These are phyloP conservation scores for Tiliacea aurago DNA, from an alignment of 2,888 invertebrate species.

Conservation along the genomic window DNA sequence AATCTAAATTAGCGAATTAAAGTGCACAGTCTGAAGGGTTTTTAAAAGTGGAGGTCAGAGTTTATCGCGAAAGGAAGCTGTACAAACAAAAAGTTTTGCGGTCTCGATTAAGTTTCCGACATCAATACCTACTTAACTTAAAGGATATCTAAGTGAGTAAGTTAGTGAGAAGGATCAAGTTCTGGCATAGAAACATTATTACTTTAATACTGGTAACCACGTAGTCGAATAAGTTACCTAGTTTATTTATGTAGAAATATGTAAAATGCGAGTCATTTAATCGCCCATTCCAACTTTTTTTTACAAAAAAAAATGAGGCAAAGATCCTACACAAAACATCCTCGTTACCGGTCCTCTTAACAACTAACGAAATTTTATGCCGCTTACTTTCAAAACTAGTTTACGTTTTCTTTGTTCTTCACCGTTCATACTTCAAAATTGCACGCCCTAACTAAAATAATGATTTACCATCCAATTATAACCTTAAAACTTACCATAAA, in stretches of 20 bases:
- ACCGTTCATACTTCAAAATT: slow-evolving; percentile 64
- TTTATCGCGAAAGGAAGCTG: slow-evolving; percentile 16
- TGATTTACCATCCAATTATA: slow-evolving; percentile 41
- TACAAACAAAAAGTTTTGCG: slow-evolving; percentile 13
- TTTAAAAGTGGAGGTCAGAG: slow-evolving; percentile 2
- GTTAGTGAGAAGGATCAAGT: background rate
- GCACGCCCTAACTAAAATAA: slow-evolving; percentile 42
- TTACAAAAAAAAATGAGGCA: slow-evolving; percentile 69
- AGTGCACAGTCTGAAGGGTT: background rate
- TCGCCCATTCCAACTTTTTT: slow-evolving; percentile 17
- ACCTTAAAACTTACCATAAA: slow-evolving; percentile 79
- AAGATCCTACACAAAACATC: slow-evolving; percentile 72
- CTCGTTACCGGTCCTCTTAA: slow-evolving; percentile 69
- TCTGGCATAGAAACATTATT: background rate
- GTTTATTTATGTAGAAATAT: background rate
- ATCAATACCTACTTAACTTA: background rate
- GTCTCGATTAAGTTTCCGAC: background rate
- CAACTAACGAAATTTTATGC: slow-evolving; percentile 73
- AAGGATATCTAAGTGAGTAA: background rate
- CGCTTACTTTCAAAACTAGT: slow-evolving; percentile 82
- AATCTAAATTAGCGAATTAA: slow-evolving; percentile 6
- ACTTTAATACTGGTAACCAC: background rate
- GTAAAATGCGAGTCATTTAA: slow-evolving; percentile 17
- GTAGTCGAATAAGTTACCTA: background rate
- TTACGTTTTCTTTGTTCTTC: slow-evolving; percentile 80